Base-by-base conservation (phyloP, 2,113 vertebrate species). In the Melanerpes formicivorus region DNA sequence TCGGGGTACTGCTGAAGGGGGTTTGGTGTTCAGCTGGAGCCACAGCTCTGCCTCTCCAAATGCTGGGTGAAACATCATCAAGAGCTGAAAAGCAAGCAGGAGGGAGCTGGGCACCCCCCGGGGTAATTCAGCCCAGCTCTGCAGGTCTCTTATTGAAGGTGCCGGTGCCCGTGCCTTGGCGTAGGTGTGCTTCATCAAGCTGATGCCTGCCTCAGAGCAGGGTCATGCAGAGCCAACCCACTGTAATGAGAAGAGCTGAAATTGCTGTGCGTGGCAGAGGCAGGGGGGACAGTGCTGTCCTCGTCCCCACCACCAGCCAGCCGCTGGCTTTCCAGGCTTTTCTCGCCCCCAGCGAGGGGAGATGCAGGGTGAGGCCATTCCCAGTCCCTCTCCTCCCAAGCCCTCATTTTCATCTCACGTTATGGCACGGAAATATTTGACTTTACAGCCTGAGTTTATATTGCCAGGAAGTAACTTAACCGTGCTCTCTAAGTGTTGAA, bases 371-470 rank as follows among this genome's bases (percentile, higher is more conserved):
- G 1, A 48, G 52, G 44, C 56, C 0, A 0, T 15, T 80, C 32
- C 37, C 15, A 17, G 22, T 88, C 58, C 65, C 26, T 67, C 48
- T 65, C 26, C 29, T 77, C 84, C 82, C 73, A 67, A 87, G 30
- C 19, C 40, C 65, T 77, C 65, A 5, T 80, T 96, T 93, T 78
- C 11, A 4, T 82, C 79, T 80, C 2, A 2, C 0, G 4, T 90
- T 93, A 86, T 6, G n/a, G 62, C 62, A 19, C 27, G 80, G 80
- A 94, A 86, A 93, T 75, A 66, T 93, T 93, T 88, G 89, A 72
- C 93, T 95, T 94, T 93, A 94, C 82, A 91, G 91, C 93, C 70
- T 72, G 8, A 32, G 90, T 91, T 95, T 95, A 93, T 91, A 86
- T 87, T 78, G 82, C 90, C 0, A 1, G 94, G 90, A 93, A 94